phyloP scores from a whole-genome alignment of 1,140 invertebrate genomes.

The Drosophila orena region DNA sequence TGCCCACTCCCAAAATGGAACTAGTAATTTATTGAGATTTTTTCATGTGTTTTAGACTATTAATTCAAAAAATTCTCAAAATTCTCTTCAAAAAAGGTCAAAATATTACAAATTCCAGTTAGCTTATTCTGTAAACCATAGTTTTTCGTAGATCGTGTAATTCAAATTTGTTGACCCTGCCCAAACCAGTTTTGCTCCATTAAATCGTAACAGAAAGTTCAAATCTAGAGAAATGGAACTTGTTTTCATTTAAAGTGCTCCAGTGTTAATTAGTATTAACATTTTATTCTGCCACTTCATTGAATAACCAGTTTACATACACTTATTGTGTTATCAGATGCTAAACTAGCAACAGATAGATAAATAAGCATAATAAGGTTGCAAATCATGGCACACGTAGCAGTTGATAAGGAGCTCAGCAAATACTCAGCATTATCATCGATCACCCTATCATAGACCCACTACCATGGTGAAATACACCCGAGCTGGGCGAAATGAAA shows the following conservation, averaged over 20 bases:
- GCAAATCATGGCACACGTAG: conserved; percentile 18
- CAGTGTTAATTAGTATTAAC: neutral
- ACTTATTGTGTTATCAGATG: conserved; percentile 13
- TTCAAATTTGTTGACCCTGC: neutral
- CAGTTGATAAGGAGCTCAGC: conserved; percentile 27
- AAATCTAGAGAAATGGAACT: conserved; percentile 15
- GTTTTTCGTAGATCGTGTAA: neutral
- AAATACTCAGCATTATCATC: conserved; percentile 8
- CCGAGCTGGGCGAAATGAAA: conserved; percentile 9
- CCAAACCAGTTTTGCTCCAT: conserved; percentile 1
- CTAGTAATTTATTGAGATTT: too few species aligned
- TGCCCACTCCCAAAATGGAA: too few species aligned
- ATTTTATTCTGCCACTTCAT: conserved; percentile 6
- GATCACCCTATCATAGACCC: conserved; percentile 10
- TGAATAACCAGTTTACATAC: conserved; percentile 1
- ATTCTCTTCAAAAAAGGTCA: too few species aligned
- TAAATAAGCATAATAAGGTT: neutral
- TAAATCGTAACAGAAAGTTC: neutral
- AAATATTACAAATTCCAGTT: neutral
- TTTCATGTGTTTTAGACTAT: too few species aligned
- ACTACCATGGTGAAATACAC: conserved; percentile 35
- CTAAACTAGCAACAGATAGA: neutral
- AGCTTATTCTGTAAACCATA: neutral
- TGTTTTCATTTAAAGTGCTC: conserved; percentile 7
- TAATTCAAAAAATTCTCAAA: too few species aligned